Base-by-base conservation (phyloP, 1,140 invertebrate genomes). In the Varroa destructor region DNA sequence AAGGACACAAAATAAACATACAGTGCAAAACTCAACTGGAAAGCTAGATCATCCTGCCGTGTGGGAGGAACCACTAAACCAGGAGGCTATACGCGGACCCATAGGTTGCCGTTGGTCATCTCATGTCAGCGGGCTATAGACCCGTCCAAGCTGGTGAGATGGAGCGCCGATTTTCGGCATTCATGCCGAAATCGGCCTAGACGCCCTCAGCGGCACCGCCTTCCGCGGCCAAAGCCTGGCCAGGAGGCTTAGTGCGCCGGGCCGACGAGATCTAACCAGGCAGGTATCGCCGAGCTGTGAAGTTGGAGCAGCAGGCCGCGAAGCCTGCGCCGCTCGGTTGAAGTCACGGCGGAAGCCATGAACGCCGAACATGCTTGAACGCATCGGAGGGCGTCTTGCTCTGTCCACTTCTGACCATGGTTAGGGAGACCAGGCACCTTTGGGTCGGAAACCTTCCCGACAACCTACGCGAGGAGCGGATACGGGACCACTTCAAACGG, bases 361-460 rank as follows among this genome's bases (percentile, higher is more conserved):
- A 67, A 43, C 46, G 46, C 46, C 46, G 61, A 46, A 40, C 61
- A 67, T 67, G 61, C 61, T 67, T 67, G 61, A 67, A 67, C 40
- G 46, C 40, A 40, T 67, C 46, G 40, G 46, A 46, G 61, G 46
- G 40, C 46, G 61, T 40, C 61, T 67, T 46, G 40, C 61, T 12
- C 61, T 67, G 61, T 71, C 71, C 43, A 55, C 64, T 55, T 57
- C 40, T 73, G 56, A 92, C 89, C 87, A 97, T 97, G 93, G 93
- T 97, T 89, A 93, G 93, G 89, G 92, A 96, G 89, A 96, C 93
- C 87, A 91, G 93, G 86, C 93, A 97, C 86, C 88, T 96, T 85
- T 94, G 92, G 90, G 91, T 97, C 87, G 93, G 93, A 88, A 96
- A 97, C 89, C 90, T 97, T 87, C 91, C 93, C 87, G 92, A 96